A percentile compares a stretch with the other conserved stretches of the same genome.
Conservation (phyloP, 1,140 invertebrate genomes). For the Trichoplusia ni region DNA sequence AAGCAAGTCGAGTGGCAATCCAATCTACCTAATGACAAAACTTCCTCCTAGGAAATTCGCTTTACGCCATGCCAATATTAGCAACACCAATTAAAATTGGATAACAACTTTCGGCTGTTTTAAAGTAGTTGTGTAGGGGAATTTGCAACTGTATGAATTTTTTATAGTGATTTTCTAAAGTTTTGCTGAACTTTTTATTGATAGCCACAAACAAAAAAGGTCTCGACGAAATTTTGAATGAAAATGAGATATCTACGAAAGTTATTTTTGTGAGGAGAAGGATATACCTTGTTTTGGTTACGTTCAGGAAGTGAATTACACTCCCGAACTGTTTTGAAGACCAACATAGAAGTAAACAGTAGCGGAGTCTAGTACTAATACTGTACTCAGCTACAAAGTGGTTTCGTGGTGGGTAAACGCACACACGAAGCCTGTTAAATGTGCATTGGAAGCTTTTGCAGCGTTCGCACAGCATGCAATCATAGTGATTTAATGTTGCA, state of each 20-base stretch:
- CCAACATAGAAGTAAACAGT: too few species aligned
- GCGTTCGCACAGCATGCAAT: conserved; percentile 12
- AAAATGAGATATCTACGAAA: too few species aligned
- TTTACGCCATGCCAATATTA: conserved; percentile 22
- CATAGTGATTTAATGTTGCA: conserved; percentile 16
- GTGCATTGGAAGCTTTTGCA: conserved; percentile 9
- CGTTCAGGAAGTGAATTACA: too few species aligned
- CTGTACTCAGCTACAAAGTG: background rate
- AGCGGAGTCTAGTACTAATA: too few species aligned
- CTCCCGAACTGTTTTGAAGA: too few species aligned
- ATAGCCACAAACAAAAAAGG: background rate
- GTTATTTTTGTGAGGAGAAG: too few species aligned
- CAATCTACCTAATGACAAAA: conserved; percentile 30
- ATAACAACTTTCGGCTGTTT: conserved; percentile 23
- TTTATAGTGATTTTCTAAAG: too few species aligned
- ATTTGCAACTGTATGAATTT: background rate
- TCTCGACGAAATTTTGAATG: too few species aligned
- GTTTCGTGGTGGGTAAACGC: background rate
- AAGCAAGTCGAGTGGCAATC: conserved; percentile 20
- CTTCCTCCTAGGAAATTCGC: conserved; percentile 26
- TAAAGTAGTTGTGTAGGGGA: conserved; percentile 3
- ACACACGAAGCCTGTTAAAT: conserved; percentile 14
- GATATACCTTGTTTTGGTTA: too few species aligned
- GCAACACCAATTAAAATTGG: conserved; percentile 22
- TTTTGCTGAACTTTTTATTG: conserved; percentile 15